Evolutionary conservation across 2,113 vertebrate species (phyloP).

Genomic region (Beaufortia kweichowensis): DNA sequence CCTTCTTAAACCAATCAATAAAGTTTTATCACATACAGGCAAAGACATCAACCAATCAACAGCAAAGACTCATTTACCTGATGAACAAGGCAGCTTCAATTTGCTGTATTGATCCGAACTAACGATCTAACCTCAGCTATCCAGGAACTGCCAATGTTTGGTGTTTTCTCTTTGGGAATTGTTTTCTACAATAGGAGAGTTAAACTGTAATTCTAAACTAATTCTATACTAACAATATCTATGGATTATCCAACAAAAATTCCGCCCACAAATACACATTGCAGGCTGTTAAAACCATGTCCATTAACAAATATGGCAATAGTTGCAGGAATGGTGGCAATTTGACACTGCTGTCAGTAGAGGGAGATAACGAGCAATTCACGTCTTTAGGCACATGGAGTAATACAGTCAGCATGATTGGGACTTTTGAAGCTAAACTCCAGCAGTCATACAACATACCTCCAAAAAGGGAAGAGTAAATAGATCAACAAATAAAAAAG

Average conservation of each 20-base stretch:
- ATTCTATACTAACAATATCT: constrained; percentile 21
- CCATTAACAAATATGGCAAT: not conserved
- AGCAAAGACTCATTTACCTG: constrained; percentile 19
- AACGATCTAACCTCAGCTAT: constrained; percentile 31
- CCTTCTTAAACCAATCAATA: constrained; percentile 33
- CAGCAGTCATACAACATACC: too few relatives aligned
- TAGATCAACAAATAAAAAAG: not conserved
- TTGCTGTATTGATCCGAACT: constrained; percentile 28
- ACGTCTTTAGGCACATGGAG: not conserved
- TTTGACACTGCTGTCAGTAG: constrained; percentile 1
- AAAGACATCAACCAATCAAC: constrained; percentile 27
- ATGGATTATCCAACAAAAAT: not conserved
- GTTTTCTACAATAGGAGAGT: constrained; percentile 15
- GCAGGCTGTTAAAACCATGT: not conserved
- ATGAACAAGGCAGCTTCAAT: constrained; percentile 15
- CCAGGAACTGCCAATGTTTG: constrained; percentile 20
- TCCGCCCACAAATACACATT: not conserved
- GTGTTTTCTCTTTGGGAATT: not conserved
- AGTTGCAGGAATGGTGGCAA: constrained; percentile 7
- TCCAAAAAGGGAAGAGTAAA: not conserved
- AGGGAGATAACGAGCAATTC: not conserved
- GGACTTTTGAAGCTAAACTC: not conserved
- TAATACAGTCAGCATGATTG: too few relatives aligned
- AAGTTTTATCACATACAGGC: constrained; percentile 32
- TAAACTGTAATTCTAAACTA: not conserved